Conservation (phyloP, 2,888 invertebrate species). For the Drosophila meridionalis region DNA sequence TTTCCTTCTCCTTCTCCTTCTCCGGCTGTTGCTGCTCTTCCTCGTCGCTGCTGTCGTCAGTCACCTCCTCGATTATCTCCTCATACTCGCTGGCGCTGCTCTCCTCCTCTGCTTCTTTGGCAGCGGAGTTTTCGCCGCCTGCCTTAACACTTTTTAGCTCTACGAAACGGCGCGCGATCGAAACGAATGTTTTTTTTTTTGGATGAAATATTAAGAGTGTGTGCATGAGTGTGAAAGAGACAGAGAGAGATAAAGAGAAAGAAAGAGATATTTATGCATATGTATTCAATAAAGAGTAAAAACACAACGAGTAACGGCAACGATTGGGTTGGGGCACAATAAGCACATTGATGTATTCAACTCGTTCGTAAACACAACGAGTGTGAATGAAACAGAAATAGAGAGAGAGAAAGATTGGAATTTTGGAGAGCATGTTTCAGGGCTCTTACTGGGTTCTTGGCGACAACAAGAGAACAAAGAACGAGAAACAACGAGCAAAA, state of each 20-base stretch:
- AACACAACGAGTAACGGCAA: slow-evolving; percentile 29
- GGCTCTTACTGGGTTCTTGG: not conserved
- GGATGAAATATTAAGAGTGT: slow-evolving; percentile 11
- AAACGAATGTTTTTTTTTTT: not conserved
- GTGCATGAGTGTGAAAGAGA: slow-evolving; percentile 36
- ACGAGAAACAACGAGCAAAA: slow-evolving; percentile 6
- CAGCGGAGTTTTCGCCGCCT: slow-evolving; percentile 84
- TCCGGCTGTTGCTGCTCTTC: slow-evolving; percentile 38
- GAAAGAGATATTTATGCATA: slow-evolving; percentile 9
- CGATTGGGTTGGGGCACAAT: slow-evolving; percentile 6
- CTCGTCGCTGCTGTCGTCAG: slow-evolving; percentile 77
- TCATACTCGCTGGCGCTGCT: slow-evolving; percentile 84
- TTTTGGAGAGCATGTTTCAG: not conserved
- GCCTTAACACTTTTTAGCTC: slow-evolving; percentile 84
- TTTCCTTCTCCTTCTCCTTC: slow-evolving; percentile 19
- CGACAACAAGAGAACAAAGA: slow-evolving; percentile 2
- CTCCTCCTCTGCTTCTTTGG: slow-evolving; percentile 61
- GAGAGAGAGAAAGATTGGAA: slow-evolving; percentile 8
- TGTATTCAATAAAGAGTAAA: slow-evolving; percentile 12
- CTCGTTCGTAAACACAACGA: slow-evolving; percentile 10
- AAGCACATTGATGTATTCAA: slow-evolving; percentile 7
- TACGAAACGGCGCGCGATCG: slow-evolving; percentile 46
- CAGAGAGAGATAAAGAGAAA: slow-evolving; percentile 27
- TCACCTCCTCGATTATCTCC: slow-evolving; percentile 84
- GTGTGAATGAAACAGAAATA: slow-evolving; percentile 6